Percentiles rank a stretch among this genome's conserved stretches.
Evolutionary conservation across 2,888 invertebrate species (phyloP).

Genomic region (Leucophenga montana): DNA sequence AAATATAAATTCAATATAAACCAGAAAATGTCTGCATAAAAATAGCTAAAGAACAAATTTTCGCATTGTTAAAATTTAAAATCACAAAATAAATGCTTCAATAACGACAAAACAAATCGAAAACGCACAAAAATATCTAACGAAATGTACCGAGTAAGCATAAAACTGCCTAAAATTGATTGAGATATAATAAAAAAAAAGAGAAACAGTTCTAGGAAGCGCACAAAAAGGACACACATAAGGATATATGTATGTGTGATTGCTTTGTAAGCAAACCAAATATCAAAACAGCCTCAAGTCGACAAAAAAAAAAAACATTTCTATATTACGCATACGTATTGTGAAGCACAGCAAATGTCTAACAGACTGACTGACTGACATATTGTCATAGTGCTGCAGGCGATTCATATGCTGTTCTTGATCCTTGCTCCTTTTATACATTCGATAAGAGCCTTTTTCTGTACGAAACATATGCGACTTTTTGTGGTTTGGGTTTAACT

Average conservation of each 20-base stretch:
- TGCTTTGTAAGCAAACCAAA: neutral
- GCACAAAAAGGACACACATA: constrained; percentile 24
- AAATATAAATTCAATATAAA: constrained; percentile 44
- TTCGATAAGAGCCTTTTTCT: neutral
- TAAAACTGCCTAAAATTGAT: constrained; percentile 66
- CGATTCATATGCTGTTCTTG: neutral
- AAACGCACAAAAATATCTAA: constrained; percentile 48
- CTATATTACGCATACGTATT: constrained; percentile 54
- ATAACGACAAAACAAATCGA: constrained; percentile 35
- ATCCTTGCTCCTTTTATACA: neutral
- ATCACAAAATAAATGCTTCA: neutral
- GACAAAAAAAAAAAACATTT: constrained; percentile 36
- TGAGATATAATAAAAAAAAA: constrained; percentile 63
- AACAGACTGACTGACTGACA: neutral
- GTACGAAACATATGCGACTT: constrained; percentile 52
- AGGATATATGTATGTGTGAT: neutral
- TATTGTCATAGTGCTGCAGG: neutral
- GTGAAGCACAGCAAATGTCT: constrained; percentile 17
- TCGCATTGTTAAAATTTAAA: constrained; percentile 53
- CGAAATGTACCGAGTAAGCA: constrained; percentile 55
- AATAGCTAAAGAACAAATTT: constrained; percentile 44
- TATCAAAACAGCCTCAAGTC: neutral
- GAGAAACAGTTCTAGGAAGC: constrained; percentile 14
- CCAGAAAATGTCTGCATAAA: constrained; percentile 47
- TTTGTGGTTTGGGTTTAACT: constrained; percentile 50